Base-by-base conservation (phyloP, 2,113 vertebrate species). In the Morone chrysops region DNA sequence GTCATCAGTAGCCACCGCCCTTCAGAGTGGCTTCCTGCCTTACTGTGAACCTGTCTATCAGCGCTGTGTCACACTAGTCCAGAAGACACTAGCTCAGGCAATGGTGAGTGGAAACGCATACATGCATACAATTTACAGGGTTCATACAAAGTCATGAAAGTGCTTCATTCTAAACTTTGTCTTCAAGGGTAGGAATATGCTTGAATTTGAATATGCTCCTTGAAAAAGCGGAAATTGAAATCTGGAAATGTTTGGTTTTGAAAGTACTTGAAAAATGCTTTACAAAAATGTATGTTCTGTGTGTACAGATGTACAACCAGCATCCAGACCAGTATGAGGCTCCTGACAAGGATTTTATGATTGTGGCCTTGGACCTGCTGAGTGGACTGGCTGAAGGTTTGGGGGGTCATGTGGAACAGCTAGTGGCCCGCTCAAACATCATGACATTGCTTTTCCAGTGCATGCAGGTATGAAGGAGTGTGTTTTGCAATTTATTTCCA, bases 321-420 rank as follows among this genome's bases (percentile, higher is more conserved):
- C 98, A 98, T 72, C 97, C 97, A 0, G 97, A 99, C 82, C 98
- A 98, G 88, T 99, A 98, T 0, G 98, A 99, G 76, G 97, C 97
- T 41, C 98, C 98, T 0, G 98, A 99, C 83, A 99, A 99, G 86
- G 98, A 99, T 63, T 99, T 99, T 84, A 99, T 99, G 98, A 99
- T 99, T 0, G 98, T 99, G 79, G 98, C 98, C 0, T 90, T 99
- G 89, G 98, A 99, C 80, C 93, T 99, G 86, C 95, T 99, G 36
- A 99, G 98, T 0, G 98, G 98, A 5, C 88, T 99, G 90, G 98
- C 98, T 0, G 98, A 99, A 86, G 98, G 98, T 43, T 90, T 99
- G 0, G 97, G 98, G 0, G 94, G 93, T 17, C 96, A 97, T 0
- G 97, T 99, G 85, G 98, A 99, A 12, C 97, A 98, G 93, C 90